Percentiles rank a stretch among this genome's conserved stretches.
These are phyloP conservation scores for Tetranychus cinnabarinus DNA, from an alignment of 1,140 invertebrate genomes.

Conservation along the genomic window DNA sequence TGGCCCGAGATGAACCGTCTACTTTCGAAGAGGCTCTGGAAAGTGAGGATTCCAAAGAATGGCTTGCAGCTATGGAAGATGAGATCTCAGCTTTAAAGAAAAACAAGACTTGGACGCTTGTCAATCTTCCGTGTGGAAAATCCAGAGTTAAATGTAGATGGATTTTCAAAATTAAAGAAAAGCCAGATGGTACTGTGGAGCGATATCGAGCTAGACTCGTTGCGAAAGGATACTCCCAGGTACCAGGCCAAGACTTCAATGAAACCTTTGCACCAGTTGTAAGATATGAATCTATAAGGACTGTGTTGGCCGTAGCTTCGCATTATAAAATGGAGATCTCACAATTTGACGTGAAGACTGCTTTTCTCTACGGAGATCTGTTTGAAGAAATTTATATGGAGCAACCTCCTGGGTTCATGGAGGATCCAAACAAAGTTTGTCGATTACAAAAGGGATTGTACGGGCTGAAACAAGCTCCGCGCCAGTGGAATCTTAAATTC, in stretches of 20 bases:
- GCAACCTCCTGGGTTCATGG: not conserved
- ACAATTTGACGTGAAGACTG: conserved; percentile 5
- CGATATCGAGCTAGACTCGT: conserved; percentile 5
- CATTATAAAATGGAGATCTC: not conserved
- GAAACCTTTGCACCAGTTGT: conserved; percentile 7
- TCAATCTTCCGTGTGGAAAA: not conserved
- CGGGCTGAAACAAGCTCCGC: conserved; percentile 22
- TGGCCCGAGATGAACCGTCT: not conserved
- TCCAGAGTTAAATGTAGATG: conserved; percentile 3
- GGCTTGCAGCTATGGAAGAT: conserved; percentile 4
- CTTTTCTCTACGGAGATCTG: conserved; percentile 5
- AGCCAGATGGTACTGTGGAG: conserved; percentile 2
- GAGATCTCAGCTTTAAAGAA: not conserved
- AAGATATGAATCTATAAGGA: not conserved
- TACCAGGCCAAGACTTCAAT: conserved; percentile 1
- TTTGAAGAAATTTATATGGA: conserved; percentile 13
- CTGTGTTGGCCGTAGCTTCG: not conserved
- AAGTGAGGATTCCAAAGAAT: not conserved
- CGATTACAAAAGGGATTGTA: conserved; percentile 21
- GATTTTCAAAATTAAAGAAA: conserved; percentile 7
- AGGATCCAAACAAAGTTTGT: not conserved
- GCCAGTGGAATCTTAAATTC: conserved; percentile 20
- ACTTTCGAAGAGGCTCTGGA: not conserved
- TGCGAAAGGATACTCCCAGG: conserved; percentile 1
- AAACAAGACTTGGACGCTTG: conserved; percentile 2